These are phyloP conservation scores for Argyrosomus japonicus DNA, from an alignment of 2,113 vertebrate species.

Conservation along the genomic window DNA sequence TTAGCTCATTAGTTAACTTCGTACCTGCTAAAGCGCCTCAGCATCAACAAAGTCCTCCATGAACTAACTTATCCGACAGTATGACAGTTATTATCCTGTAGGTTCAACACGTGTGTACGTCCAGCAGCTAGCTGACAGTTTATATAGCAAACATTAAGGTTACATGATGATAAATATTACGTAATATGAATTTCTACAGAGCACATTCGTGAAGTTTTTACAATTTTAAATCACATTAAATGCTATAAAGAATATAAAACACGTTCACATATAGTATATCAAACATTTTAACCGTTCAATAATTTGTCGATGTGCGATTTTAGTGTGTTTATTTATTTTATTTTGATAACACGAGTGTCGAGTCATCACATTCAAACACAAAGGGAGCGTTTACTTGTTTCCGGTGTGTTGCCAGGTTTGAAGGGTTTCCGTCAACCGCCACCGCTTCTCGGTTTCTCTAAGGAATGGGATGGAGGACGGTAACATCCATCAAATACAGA, in stretches of 20 bases:
- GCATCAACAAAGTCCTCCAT: neutral
- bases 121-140: neutral
- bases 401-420: slow-evolving; percentile 48
- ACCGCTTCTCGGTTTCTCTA: neutral
- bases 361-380: slow-evolving; percentile 52
- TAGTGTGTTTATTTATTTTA: neutral
- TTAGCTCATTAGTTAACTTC: slow-evolving; percentile 21
- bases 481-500: neutral
- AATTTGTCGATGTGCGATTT: fast-evolving
- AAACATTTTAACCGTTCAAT: fast-evolving
- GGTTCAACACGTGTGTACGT: slow-evolving; percentile 30
- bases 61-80: neutral
- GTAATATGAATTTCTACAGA: neutral
- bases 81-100: neutral
- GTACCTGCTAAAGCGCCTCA: slow-evolving; percentile 42
- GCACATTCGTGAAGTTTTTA: slow-evolving; percentile 63
- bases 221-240: neutral
- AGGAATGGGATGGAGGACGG: fast-evolving
- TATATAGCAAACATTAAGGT: slow-evolving; percentile 20
- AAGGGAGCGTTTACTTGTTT: slow-evolving; percentile 34
- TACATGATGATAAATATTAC: slow-evolving; percentile 12
- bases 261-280: neutral
- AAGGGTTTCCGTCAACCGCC: neutral
- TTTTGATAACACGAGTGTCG: slow-evolving; percentile 12
- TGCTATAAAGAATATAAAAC: neutral